Evolutionary conservation across 2,113 vertebrate genomes (phyloP), one percentile per base, ranked within the genome.

Genomic region (Corythoichthys haematopterus): DNA sequence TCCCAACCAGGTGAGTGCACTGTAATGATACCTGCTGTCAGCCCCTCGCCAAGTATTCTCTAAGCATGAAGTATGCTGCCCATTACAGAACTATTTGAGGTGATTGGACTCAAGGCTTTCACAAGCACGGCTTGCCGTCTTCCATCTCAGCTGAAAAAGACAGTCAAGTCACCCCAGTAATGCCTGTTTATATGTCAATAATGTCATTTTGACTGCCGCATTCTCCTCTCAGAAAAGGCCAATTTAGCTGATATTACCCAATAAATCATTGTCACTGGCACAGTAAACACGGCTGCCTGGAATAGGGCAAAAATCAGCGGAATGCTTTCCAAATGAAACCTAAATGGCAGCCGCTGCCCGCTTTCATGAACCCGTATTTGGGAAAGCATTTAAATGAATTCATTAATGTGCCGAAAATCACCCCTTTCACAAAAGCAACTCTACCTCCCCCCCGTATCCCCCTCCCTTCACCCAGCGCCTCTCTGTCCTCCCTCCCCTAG

Each of bases 1-100:
- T 83, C 96, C 97, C 11, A 98, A 95, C 89, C 97, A 98, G 96
- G 96, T 99, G 84, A 91, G 94, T 69, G 55, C 3, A 0, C 64
- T 61, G 67, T 68, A 56, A 80, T 69, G 76, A 78, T 53, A 74
- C 80, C 71, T 57, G 20, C 85, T 87, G 85, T 88, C 87, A 85
- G 4, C 59, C n/a, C 59, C 59, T 45, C 16, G 28, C 74, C 81
- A 63, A 15, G 70, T 76, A 73, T 64, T 84, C 79, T 85, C 82
- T 80, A 86, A 86, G 82, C 79, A 80, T 90, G 87, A 88, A 87
- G 86, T 83, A 89, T 88, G 82, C 86, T 81, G 83, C 88, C 86
- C 79, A 89, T 90, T 89, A 90, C 80, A 84, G 79, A 74, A 60
- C 81, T 84, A 85, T 90, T 89, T 89, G 86, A 88, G 85, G 71